Conservation (phyloP, 1,140 invertebrate genomes). For the Drosophila lacteicornis region DNA sequence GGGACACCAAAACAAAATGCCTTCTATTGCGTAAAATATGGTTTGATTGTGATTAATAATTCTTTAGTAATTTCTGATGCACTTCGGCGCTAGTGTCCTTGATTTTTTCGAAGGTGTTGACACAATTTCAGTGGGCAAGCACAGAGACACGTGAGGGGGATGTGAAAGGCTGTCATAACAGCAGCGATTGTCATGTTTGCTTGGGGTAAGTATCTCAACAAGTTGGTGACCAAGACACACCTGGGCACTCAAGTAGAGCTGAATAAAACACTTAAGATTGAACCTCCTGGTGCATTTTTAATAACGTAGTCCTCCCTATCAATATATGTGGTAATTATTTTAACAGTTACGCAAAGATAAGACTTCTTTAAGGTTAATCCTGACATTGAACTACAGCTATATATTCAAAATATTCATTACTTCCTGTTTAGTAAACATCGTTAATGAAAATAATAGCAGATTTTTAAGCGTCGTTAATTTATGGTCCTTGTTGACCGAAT, state of each 20-base stretch:
- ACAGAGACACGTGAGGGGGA: conserved; percentile 24
- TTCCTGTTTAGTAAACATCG: background rate
- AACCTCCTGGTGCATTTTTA: background rate
- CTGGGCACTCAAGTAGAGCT: background rate
- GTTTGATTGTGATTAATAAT: conserved; percentile 32
- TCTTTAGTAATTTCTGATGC: conserved; percentile 52
- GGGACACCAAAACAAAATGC: conserved; percentile 16
- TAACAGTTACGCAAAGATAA: background rate
- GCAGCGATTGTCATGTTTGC: conserved; percentile 20
- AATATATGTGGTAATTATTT: background rate
- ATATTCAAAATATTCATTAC: background rate
- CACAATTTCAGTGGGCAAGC: conserved; percentile 14
- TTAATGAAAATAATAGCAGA: background rate
- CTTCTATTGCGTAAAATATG: conserved; percentile 6
- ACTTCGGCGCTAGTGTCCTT: conserved; percentile 15
- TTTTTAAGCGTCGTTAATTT: conserved; percentile 6
- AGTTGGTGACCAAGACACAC: conserved; percentile 28
- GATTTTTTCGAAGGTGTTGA: conserved; percentile 32
- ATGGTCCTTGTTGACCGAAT: background rate
- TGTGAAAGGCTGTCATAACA: conserved; percentile 9
- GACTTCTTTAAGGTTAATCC: no score
- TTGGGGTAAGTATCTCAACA: conserved; percentile 26
- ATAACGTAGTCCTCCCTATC: background rate
- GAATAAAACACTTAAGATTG: conserved; percentile 28
- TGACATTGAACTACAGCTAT: background rate